These are phyloP conservation scores for Hydractinia symbiolongicarpus DNA, from an alignment of 30 jellyfish, hydroid and myxozoan genomes.

Conservation along the genomic window DNA sequence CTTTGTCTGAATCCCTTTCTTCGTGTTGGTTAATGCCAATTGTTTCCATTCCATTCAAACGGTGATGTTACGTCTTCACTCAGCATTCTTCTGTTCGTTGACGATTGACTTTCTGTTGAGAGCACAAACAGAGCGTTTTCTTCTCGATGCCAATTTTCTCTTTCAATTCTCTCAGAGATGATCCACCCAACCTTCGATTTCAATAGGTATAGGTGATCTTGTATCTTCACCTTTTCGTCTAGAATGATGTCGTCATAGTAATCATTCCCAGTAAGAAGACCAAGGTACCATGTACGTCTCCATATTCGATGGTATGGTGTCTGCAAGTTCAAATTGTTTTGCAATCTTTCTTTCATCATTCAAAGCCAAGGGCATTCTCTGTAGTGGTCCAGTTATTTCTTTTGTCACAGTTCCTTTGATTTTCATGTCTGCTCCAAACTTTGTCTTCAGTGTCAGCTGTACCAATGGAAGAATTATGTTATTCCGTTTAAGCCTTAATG, in stretches of 20 bases:
- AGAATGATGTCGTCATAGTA: constrained; percentile 26
- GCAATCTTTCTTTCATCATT: not conserved
- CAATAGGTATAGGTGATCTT: constrained; percentile 18
- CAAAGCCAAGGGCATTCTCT: constrained; percentile 19
- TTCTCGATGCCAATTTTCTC: not conserved
- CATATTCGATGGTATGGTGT: constrained; percentile 14
- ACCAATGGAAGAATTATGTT: not conserved
- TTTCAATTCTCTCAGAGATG: constrained; percentile 6
- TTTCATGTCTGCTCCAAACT: constrained; percentile 6
- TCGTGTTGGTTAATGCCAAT: not conserved
- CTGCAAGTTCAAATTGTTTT: constrained; percentile 13
- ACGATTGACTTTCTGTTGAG: not conserved
- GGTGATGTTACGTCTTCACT: not conserved
- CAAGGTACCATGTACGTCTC: constrained; percentile 28
- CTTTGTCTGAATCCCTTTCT: constrained; percentile 1
- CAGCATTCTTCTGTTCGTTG: not conserved
- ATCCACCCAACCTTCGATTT: constrained; percentile 32
- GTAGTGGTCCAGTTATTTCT: constrained; percentile 16
- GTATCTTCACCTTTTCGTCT: not conserved
- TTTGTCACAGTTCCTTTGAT: constrained; percentile 25
- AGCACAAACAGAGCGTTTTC: constrained; percentile 4
- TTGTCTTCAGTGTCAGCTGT: constrained; percentile 5
- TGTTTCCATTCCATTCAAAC: constrained; percentile 1
- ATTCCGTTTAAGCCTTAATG: no score
- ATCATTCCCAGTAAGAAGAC: constrained; percentile 31